Evolutionary conservation across 2,113 vertebrate genomes (phyloP).

Genomic region (cattle (Bos taurus)): ARS-UCD2.0 NC_037332.1:113898001-113898500

Average conservation of each 20-base stretch:
- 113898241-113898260: accelerated
- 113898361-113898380: background rate
- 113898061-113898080: accelerated
- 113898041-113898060: background rate
- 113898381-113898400: too few species aligned
- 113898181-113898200: background rate
- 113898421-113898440: background rate
- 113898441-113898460: background rate
- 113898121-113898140: background rate
- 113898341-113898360: background rate
- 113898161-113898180: accelerated
- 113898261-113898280: background rate
- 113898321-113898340: background rate
- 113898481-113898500: accelerated
- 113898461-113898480: background rate
- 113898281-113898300: background rate
- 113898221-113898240: accelerated
- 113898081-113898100: background rate
- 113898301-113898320: background rate
- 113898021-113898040: background rate
- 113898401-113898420: background rate
- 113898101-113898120: background rate
- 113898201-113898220: accelerated
- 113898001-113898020: accelerated
- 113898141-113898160: accelerated